Evolutionary conservation across 2,797 vertebrate genomes (phyloP).

Genomic region (Amphiprion clarkii): DNA sequence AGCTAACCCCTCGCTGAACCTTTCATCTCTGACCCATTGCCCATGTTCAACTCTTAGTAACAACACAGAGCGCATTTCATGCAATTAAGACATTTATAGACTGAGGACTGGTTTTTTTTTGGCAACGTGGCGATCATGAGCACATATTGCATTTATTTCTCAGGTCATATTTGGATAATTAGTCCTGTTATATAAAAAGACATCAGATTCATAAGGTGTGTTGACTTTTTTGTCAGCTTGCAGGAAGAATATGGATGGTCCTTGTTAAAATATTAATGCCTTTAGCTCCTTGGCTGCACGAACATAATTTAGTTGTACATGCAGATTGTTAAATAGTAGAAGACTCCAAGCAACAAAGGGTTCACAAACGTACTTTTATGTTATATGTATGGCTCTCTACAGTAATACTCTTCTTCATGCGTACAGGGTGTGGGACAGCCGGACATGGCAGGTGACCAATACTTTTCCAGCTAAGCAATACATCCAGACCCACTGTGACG

Average conservation of each 20-base stretch:
- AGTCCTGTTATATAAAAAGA: neutral
- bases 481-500: slow-evolving; percentile 95
- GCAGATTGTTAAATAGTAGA: neutral
- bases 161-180: slow-evolving; percentile 7
- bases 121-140: no score
- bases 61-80: neutral
- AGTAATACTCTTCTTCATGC: slow-evolving; percentile 25
- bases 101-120: no score
- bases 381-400: neutral
- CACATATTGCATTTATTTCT: no score
- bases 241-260: neutral
- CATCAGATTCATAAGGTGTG: neutral
- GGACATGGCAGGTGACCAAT: slow-evolving; percentile 91
- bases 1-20: neutral
- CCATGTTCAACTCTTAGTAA: slow-evolving; percentile 1
- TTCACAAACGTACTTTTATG: neutral
- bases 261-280: neutral
- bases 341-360: neutral
- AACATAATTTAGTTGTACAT: neutral
- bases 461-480: slow-evolving; percentile 92
- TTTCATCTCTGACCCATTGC: slow-evolving; percentile 8
- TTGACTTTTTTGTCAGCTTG: neutral
- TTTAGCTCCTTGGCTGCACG: neutral
- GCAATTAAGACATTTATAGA: neutral
- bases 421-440: slow-evolving; percentile 94